These are phyloP conservation scores for Triplophysa yarkandensis DNA, from an alignment of 2,797 vertebrate species.

Conservation along the genomic window DNA sequence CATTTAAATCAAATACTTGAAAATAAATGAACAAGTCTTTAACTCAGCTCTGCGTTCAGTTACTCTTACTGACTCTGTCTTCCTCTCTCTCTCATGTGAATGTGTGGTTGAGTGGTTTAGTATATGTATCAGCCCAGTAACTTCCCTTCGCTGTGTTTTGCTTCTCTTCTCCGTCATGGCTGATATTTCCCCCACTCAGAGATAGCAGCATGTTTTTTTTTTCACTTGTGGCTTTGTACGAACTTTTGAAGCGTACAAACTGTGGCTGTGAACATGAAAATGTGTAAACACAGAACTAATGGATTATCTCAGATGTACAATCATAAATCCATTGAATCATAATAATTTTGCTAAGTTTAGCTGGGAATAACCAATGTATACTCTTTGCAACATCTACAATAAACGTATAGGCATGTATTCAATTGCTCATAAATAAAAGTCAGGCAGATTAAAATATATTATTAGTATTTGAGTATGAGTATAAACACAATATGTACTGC, in stretches of 20 bases:
- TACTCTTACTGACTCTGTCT: constrained; percentile 5
- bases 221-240: background rate
- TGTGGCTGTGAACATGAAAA: background rate
- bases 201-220: background rate
- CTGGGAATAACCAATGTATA: background rate
- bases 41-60: background rate
- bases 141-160: constrained; percentile 31
- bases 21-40: background rate
- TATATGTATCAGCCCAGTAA: constrained; percentile 22
- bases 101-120: background rate
- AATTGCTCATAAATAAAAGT: background rate
- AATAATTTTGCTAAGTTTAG: background rate
- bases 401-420: too few species aligned
- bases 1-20: background rate
- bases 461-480: too few species aligned
- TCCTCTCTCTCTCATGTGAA: constrained; percentile 30
- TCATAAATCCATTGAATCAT: background rate
- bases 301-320: background rate
- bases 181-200: constrained; percentile 12
- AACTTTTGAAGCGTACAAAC: background rate
- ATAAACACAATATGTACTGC: too few species aligned
- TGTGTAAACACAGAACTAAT: background rate
- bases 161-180: constrained; percentile 26
- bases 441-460: too few species aligned
- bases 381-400: too few species aligned